Base-by-base conservation (phyloP, 2,797 vertebrate genomes). In the Sarcoramphus papa region DNA sequence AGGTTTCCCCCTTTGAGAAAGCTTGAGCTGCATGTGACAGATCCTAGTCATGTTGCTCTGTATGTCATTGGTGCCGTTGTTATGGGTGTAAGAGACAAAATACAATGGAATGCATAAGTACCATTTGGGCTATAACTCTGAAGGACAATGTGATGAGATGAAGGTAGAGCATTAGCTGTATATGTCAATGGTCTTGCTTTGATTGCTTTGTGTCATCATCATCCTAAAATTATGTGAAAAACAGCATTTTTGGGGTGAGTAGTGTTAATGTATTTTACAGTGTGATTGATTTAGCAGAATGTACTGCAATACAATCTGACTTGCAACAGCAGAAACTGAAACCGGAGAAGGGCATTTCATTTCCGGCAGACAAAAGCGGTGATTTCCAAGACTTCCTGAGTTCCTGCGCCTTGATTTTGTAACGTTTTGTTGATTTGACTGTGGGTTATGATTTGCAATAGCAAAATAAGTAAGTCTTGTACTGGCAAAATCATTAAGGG, bases 201-300 rank as follows among this genome's bases (percentile, higher is more conserved):
- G 94, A 85, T 96, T 97, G 83, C 88, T 93, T 95, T 91, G 88
- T 95, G 79, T 97, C 92, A 92, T 78, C 53, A 21, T 54, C 51
- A 67, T 76, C 24, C 87, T 90, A 76, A 87, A 89, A 91, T 87
- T 94, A 82, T 93, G 86, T 23, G 82, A 87, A 91, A 90, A 64
- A 18, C 17, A 48, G 35, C 59, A 5, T 80, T 85, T 93, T 84
- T 27, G 82, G 90, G n/a, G 53, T 63, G 51, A 86, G 77, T 33
- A 17, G 90, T 88, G 95, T 94, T 98, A 98, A 98, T 97, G 96
- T 59, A 54, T 97, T 98, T 97, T 95, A 57, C 97, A 98, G 96
- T 51, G 87, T 97, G 97, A 97, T 97, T 94, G 97, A 94, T 97
- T 97, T 97, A 95, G 69, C 97, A 97, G 97, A 92, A 69, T 24